Percentiles rank a stretch among this genome's conserved stretches.
These are phyloP conservation scores for Noctua comes DNA, from an alignment of 2,888 invertebrate genomes.

Conservation along the genomic window DNA sequence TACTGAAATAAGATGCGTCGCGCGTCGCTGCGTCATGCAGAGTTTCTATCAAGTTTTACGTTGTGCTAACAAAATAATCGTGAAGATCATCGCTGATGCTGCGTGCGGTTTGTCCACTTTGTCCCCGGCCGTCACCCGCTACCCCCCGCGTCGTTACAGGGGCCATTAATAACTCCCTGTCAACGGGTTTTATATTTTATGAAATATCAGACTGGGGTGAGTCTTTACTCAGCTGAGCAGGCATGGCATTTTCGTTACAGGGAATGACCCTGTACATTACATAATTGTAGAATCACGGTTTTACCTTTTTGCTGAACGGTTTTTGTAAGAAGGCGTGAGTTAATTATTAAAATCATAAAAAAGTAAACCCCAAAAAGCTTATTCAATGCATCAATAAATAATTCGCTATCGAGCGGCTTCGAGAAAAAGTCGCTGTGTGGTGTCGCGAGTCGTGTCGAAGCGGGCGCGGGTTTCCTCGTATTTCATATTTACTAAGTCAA, in stretches of 20 bases:
- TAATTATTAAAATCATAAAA: neutral
- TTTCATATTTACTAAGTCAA: constrained; percentile 30
- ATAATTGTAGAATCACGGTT: neutral
- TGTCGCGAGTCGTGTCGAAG: neutral
- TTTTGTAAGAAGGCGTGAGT: neutral
- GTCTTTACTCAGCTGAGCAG: neutral
- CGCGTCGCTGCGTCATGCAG: constrained; percentile 1
- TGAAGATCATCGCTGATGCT: constrained; percentile 24
- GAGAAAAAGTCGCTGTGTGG: neutral
- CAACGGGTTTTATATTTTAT: constrained; percentile 55
- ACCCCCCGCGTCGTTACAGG: neutral
- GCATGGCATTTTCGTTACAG: constrained; percentile 4
- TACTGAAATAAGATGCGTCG: neutral
- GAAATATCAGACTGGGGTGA: constrained; percentile 15
- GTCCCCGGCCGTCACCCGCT: neutral
- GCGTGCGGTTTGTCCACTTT: constrained; percentile 1
- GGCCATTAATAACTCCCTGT: constrained; percentile 52
- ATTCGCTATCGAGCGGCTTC: neutral
- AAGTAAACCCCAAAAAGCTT: neutral
- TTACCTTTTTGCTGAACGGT: neutral
- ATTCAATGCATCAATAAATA: constrained; percentile 18
- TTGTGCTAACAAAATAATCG: constrained; percentile 13
- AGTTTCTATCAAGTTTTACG: neutral
- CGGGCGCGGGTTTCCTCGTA: constrained; percentile 12
- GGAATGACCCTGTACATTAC: too few species aligned